Conservation (phyloP, 2,888 invertebrate species). For the Oscheius sp. region DNA sequence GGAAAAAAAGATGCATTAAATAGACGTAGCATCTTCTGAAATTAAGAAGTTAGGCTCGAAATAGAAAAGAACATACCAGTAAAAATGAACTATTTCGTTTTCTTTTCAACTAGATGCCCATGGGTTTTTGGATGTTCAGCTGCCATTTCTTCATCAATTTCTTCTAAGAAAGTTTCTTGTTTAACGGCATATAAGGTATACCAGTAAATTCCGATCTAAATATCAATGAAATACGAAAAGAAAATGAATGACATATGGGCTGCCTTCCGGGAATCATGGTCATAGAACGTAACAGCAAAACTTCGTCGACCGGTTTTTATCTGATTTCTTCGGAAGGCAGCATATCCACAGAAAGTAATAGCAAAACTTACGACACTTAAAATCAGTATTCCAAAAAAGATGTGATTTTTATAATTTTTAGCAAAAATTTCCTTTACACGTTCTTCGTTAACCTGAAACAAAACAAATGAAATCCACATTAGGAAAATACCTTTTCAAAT, state of each 20-base stretch:
- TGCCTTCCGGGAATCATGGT: background rate
- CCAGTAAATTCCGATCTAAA: conserved; percentile 78
- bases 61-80: background rate
- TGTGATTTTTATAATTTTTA: conserved; percentile 66
- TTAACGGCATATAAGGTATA: conserved; percentile 87
- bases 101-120: conserved; percentile 41
- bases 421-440: conserved; percentile 66
- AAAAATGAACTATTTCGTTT: background rate
- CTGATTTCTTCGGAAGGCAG: background rate
- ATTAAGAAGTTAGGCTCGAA: background rate
- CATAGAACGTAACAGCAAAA: too few species aligned
- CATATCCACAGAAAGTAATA: background rate
- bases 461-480: background rate
- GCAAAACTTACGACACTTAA: conserved; percentile 38
- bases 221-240: too few species aligned
- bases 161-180: conserved; percentile 91
- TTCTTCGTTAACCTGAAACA: conserved; percentile 60
- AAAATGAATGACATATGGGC: background rate
- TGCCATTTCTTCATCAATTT: conserved; percentile 80
- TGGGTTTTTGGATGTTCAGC: conserved; percentile 54
- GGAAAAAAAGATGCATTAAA: conserved; percentile 2
- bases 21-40: background rate
- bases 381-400: conserved; percentile 46
- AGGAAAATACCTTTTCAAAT: conserved; percentile 59
- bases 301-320: too few species aligned